phyloP scores from a whole-genome alignment of 2,113 vertebrate species.

The Tringa solitaria region DNA sequence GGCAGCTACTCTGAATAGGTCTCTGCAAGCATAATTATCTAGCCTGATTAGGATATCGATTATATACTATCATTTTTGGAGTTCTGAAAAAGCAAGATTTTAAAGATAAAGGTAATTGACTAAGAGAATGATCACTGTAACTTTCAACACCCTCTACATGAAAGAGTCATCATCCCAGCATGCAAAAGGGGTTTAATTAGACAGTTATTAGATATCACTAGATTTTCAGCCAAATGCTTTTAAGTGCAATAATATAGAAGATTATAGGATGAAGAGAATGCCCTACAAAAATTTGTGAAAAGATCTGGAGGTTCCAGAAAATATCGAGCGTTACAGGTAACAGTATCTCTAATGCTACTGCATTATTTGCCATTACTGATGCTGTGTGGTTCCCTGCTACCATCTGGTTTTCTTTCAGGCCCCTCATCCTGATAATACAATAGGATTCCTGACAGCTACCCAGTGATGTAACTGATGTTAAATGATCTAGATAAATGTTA shows the following conservation, averaged over 20 bases:
- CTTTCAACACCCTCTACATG: background rate
- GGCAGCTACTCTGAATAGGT: background rate
- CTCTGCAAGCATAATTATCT: slow-evolving; percentile 2
- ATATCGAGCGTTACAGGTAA: background rate
- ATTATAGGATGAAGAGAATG: background rate
- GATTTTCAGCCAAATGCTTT: background rate
- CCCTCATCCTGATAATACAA: background rate
- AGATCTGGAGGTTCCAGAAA: background rate
- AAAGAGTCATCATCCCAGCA: background rate
- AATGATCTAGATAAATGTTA: background rate
- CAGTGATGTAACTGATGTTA: background rate
- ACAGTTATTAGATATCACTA: background rate
- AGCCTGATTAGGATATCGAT: slow-evolving; percentile 4
- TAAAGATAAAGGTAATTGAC: slow-evolving; percentile 30
- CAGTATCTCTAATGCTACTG: background rate
- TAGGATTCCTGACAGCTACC: background rate
- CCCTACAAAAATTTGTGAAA: background rate
- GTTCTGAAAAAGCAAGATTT: background rate
- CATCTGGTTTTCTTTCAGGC: background rate
- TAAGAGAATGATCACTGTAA: background rate
- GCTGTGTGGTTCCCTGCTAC: background rate
- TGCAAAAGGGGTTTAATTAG: background rate
- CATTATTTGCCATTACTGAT: background rate
- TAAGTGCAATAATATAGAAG: background rate
- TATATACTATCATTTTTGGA: background rate